phyloP scores from a whole-genome alignment of 2,113 vertebrate species.

The Garra rufa region DNA sequence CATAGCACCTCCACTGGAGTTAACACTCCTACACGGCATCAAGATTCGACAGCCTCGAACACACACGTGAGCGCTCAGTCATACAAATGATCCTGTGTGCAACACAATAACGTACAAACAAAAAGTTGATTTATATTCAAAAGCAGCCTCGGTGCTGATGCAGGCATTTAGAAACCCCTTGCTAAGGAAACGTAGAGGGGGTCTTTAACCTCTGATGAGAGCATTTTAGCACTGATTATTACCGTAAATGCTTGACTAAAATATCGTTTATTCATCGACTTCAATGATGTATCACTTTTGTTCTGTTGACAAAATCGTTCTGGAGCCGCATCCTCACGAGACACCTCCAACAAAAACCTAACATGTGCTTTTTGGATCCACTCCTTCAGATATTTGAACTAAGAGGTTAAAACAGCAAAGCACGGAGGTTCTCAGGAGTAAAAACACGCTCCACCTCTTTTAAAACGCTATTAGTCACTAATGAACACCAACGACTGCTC shows the following conservation, averaged over 20 bases:
- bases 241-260: conserved; percentile 21
- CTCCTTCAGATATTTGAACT: conserved; percentile 46
- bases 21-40: conserved; percentile 43
- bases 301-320: conserved; percentile 49
- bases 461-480: conserved; percentile 48
- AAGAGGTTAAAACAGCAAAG: conserved; percentile 49
- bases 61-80: conserved; percentile 20
- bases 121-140: conserved; percentile 38
- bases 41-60: conserved; percentile 49
- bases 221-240: conserved; percentile 42
- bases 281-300: conserved; percentile 27
- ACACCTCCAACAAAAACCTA: conserved; percentile 54
- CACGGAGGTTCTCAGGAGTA: conserved; percentile 8
- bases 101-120: conserved; percentile 36
- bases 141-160: conserved; percentile 26
- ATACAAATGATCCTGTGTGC: conserved; percentile 40
- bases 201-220: conserved; percentile 30
- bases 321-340: conserved; percentile 28
- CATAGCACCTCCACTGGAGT: conserved; percentile 55
- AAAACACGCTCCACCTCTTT: conserved; percentile 38
- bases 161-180: conserved; percentile 12
- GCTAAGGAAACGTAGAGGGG: background rate
- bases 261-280: conserved; percentile 46
- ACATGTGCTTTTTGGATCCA: conserved; percentile 56
- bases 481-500: conserved; percentile 36